Conservation (phyloP, 2,113 vertebrate species). For the Turnix velox region DNA sequence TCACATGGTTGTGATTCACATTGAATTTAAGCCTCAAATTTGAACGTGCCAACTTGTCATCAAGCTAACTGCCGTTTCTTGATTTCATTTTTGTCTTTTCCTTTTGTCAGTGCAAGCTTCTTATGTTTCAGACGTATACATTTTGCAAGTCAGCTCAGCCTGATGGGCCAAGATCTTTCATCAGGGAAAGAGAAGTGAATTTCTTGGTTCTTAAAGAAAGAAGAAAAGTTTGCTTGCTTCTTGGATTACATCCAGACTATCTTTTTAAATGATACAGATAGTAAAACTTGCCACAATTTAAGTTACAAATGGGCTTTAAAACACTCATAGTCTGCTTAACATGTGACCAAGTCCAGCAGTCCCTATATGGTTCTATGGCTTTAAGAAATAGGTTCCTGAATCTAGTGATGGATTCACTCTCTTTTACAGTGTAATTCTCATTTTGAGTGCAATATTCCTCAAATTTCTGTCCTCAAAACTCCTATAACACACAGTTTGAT, state of each 20-base stretch:
- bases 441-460: neutral
- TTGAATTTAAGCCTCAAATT: constrained; percentile 38
- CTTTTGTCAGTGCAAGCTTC: constrained; percentile 38
- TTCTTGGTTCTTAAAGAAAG: constrained; percentile 39
- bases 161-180: constrained; percentile 55
- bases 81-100: constrained; percentile 35
- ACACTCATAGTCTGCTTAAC: constrained; percentile 21
- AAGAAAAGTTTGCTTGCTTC: constrained; percentile 26
- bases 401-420: constrained; percentile 3
- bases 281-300: constrained; percentile 37
- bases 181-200: constrained; percentile 30
- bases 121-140: constrained; percentile 43
- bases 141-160: neutral
- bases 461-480: neutral
- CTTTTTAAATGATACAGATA: constrained; percentile 42
- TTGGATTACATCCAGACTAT: constrained; percentile 54
- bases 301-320: constrained; percentile 44
- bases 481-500: neutral
- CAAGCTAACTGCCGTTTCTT: constrained; percentile 23
- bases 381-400: neutral
- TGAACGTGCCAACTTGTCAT: constrained; percentile 46
- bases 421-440: constrained; percentile 10
- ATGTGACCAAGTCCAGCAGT: neutral
- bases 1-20: constrained; percentile 42
- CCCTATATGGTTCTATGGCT: neutral